Conservation (phyloP, 2,888 invertebrate genomes). For the Pocota personata region DNA sequence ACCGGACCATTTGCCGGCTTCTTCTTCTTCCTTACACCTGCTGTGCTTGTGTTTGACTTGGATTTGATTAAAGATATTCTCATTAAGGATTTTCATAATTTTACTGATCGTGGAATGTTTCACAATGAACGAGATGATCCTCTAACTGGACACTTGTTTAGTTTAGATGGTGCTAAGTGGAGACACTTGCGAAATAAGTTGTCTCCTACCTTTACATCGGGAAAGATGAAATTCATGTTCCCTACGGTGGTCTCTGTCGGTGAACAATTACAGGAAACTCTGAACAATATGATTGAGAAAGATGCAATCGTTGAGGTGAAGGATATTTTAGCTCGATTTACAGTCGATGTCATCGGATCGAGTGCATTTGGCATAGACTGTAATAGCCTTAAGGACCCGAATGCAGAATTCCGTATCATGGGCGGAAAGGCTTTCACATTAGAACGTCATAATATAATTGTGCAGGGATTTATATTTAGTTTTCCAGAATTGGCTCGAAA, state of each 20-base stretch:
- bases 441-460: constrained; percentile 73
- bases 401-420: constrained; percentile 81
- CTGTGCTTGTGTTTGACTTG: constrained; percentile 78
- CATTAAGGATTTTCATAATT: constrained; percentile 78
- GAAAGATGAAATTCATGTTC: constrained; percentile 78
- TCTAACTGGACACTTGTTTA: constrained; percentile 81
- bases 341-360: constrained; percentile 84
- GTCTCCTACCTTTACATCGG: constrained; percentile 77
- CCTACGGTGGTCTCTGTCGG: constrained; percentile 76
- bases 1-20: constrained; percentile 79
- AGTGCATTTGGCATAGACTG: constrained; percentile 84
- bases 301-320: constrained; percentile 79
- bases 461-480: constrained; percentile 75
- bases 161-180: constrained; percentile 82
- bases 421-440: constrained; percentile 77
- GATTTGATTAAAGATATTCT: constrained; percentile 79
- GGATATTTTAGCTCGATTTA: constrained; percentile 82
- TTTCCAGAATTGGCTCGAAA: constrained; percentile 77
- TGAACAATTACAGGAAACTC: constrained; percentile 74
- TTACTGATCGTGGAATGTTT: constrained; percentile 79
- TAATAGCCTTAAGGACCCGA: constrained; percentile 81
- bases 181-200: constrained; percentile 78
- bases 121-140: constrained; percentile 80
- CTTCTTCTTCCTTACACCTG: constrained; percentile 78
- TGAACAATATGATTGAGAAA: not conserved